Evolutionary conservation across 2,113 vertebrate species (phyloP).

Genomic region (Desmodus rotundus): DNA sequence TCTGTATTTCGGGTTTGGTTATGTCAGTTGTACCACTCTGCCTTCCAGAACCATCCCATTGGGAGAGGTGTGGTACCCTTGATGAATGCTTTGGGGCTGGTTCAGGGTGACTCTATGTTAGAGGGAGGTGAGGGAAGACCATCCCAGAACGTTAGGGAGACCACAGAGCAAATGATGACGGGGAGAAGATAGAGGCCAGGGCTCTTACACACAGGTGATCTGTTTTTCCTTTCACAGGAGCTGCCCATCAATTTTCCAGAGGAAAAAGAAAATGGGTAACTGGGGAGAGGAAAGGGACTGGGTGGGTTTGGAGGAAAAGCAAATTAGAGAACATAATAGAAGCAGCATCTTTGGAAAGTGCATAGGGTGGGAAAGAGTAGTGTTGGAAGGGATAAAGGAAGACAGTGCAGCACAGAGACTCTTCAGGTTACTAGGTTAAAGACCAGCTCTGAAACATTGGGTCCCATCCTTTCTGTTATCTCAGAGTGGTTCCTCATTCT

Average conservation of each 20-base stretch:
- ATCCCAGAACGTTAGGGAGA: neutral
- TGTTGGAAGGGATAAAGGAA: neutral
- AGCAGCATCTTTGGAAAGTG: neutral
- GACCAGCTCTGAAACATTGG: neutral
- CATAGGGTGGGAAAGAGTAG: neutral
- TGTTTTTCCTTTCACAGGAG: slow-evolving; percentile 65
- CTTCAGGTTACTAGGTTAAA: neutral
- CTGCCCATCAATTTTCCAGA: slow-evolving; percentile 46
- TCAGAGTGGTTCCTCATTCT: neutral
- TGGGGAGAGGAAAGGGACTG: neutral
- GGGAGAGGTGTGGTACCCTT: neutral
- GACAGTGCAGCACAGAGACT: neutral
- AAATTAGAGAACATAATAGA: neutral
- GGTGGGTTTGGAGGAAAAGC: neutral
- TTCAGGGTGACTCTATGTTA: slow-evolving; percentile 6
- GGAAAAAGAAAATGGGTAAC: slow-evolving; percentile 68
- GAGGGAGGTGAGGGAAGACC: neutral
- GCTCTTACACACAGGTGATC: neutral
- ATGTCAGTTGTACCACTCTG: slow-evolving; percentile 63
- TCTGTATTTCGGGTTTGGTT: slow-evolving; percentile 72
- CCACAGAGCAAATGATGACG: neutral
- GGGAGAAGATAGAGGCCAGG: neutral
- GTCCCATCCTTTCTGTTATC: neutral
- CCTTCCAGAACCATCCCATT: slow-evolving; percentile 58
- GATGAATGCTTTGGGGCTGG: neutral